Conservation (phyloP, 2,888 invertebrate species). For the Sipha maydis region DNA sequence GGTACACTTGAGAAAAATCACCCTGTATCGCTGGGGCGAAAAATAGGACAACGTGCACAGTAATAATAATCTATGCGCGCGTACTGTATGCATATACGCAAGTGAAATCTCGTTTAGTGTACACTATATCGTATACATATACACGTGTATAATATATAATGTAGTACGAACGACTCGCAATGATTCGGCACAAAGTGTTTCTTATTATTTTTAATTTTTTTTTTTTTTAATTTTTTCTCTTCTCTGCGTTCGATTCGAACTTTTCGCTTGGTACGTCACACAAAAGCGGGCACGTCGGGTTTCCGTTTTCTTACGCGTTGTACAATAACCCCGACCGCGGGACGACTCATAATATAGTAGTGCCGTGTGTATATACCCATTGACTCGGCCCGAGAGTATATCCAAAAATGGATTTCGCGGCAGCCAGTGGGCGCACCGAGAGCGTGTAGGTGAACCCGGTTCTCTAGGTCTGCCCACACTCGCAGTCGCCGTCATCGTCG, state of each 20-base stretch:
- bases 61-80: not conserved
- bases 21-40: too few relatives aligned
- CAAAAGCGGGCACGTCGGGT: not conserved
- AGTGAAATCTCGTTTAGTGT: conserved; percentile 2
- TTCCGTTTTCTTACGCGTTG: not conserved
- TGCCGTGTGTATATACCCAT: conserved; percentile 48
- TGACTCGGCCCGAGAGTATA: conserved; percentile 33
- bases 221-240: not conserved
- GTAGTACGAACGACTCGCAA: not conserved
- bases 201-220: not conserved
- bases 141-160: too few relatives aligned
- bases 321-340: conserved; percentile 8
- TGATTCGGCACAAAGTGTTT: conserved; percentile 33
- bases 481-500: not conserved
- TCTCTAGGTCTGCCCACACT: conserved; percentile 48
- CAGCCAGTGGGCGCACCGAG: conserved; percentile 48
- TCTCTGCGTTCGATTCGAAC: not conserved
- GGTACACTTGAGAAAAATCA: too few relatives aligned
- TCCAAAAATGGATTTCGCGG: conserved; percentile 60
- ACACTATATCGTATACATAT: too few relatives aligned
- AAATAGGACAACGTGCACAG: not conserved
- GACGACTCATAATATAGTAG: not conserved
- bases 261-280: not conserved
- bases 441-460: conserved; percentile 59
- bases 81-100: too few relatives aligned